Evolutionary conservation across 2,888 invertebrate species (phyloP), one percentile per base, ranked within the genome.

Genomic region (Leucoptera coffeella): DNA sequence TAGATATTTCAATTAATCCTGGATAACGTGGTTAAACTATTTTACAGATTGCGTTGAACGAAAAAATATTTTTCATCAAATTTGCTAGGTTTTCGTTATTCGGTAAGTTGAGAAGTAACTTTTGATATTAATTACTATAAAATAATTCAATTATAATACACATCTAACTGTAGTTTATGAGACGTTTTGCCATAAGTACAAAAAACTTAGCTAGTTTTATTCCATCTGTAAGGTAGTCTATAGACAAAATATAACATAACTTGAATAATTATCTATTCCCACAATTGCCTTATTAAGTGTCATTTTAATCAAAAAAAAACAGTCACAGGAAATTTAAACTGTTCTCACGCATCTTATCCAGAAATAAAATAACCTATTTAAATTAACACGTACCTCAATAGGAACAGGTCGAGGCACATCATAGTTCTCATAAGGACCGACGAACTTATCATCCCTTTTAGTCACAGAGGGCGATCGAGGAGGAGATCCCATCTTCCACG

Each of bases 401-500:
- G 54, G 62, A 8, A 56, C 74, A 35, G 74, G 59, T 50, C 79
- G 81, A 17, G 87, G 87, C 26, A 87, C 71, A 44, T 87, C 86
- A 42, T 87, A 88, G 46, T 87, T 87, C 40, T 85, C 82, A 43
- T 82, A 84, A 1, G 80, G 78, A 3, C 77, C 77, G 12, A 69
- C 45, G 14, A 3, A 9, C 9, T 5, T 14, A 3, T 33, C 20
- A 28, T 20, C 14, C 26, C 30, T 27, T 24, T 15, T n/a, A 42
- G 40, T 28, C 25, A 35, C 12, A 29, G 36, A n/a, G 23, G 10
- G 4, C 42, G 32, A 35, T 62, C 62, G 14, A 43, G 42, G 9
- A 60, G 40, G 5, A n/a, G 57, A 56, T 27, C 62, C 61, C 58
- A 78, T 77, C 4, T 74, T 74, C 69, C 74, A 76, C 4, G 73